These are phyloP conservation scores for Galleria mellonella DNA, from an alignment of 1,140 invertebrate genomes.

Conservation along the genomic window DNA sequence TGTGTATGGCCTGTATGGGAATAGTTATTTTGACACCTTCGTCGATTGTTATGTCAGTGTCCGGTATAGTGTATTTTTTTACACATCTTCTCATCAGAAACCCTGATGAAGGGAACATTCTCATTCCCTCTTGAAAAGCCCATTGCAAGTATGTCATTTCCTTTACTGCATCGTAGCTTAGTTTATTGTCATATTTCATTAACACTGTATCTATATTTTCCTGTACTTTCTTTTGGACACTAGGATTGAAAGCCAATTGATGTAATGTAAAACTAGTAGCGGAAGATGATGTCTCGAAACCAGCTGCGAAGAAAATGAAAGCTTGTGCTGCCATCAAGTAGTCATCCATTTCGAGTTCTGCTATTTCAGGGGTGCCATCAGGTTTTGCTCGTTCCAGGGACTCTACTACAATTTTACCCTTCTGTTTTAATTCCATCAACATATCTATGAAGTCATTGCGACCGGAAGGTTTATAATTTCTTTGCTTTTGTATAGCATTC, in stretches of 20 bases:
- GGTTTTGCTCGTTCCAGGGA: constrained; percentile 6
- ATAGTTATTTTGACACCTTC: constrained; percentile 43
- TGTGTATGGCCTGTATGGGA: constrained; percentile 68
- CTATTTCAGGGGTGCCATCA: constrained; percentile 5
- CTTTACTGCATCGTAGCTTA: constrained; percentile 70
- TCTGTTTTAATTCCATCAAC: constrained; percentile 10
- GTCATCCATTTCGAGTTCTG: constrained; percentile 5
- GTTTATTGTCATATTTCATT: constrained; percentile 7
- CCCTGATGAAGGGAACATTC: constrained; percentile 58
- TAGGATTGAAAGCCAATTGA: constrained; percentile 10
- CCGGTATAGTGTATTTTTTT: constrained; percentile 56
- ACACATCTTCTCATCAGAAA: constrained; percentile 50
- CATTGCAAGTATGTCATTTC: constrained; percentile 73
- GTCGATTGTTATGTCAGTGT: constrained; percentile 45
- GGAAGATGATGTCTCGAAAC: constrained; percentile 14
- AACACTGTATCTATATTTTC: constrained; percentile 9
- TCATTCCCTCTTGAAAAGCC: constrained; percentile 26
- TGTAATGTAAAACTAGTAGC: constrained; percentile 11
- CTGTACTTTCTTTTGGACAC: constrained; percentile 8
- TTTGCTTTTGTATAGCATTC: constrained; percentile 4
- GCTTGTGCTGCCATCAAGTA: constrained; percentile 10
- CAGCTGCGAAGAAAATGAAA: constrained; percentile 17
- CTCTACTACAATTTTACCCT: constrained; percentile 7
- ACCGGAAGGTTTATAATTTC: constrained; percentile 9
- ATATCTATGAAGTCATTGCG: constrained; percentile 18